Evolutionary conservation across 2,113 vertebrate species (phyloP).

Genomic region (Alaudala cheleensis): DNA sequence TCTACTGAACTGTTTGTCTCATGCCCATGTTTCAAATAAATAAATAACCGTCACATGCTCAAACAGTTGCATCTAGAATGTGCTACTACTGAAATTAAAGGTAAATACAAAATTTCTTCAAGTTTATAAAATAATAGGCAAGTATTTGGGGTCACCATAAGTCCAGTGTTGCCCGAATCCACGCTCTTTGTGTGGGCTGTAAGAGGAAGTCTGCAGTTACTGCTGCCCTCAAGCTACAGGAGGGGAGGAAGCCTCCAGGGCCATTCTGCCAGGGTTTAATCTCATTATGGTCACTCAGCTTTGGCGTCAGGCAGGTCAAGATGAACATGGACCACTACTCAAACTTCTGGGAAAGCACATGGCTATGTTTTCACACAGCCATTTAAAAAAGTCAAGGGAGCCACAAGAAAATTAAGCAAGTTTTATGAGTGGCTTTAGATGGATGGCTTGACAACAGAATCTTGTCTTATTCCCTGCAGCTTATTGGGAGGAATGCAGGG

Average conservation of each 20-base stretch:
- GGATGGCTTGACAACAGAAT: not conserved
- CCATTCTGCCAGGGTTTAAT: not conserved
- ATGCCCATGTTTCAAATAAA: not conserved
- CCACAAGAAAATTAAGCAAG: not conserved
- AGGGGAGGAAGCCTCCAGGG: not conserved
- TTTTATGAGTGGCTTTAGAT: not conserved
- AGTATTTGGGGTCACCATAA: not conserved
- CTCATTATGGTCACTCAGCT: not conserved
- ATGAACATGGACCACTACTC: not conserved
- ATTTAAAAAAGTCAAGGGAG: not conserved
- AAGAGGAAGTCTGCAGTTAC: not conserved
- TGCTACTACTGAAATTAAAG: not conserved
- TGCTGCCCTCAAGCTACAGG: not conserved
- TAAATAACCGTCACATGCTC: not conserved
- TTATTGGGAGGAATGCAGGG: not conserved
- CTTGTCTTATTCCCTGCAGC: not conserved
- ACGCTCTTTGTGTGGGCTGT: accelerated
- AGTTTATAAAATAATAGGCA: not conserved
- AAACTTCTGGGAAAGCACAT: not conserved
- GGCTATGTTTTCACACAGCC: not conserved
- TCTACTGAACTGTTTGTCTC: not conserved
- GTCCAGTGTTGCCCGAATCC: accelerated
- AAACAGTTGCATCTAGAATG: not conserved
- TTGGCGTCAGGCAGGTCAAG: not conserved
- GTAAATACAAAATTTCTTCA: not conserved